Evolutionary conservation across 2,888 invertebrate species (phyloP).

Genomic region (Crepidodera aurea): DNA sequence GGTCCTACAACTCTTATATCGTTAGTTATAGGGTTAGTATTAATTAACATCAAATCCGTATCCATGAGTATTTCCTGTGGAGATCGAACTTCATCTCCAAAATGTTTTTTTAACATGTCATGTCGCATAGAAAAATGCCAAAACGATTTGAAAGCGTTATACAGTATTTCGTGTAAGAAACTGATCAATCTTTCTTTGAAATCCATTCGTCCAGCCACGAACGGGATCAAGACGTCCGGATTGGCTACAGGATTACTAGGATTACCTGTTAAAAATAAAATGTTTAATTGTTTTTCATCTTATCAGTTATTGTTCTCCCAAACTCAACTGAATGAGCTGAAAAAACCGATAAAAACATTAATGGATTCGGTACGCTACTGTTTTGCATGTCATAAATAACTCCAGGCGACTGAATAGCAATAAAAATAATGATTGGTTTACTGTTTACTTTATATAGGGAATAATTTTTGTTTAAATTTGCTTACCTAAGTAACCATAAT

Average conservation of each 20-base stretch:
- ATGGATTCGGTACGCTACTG: too few relatives aligned
- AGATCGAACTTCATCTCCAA: conserved; percentile 12
- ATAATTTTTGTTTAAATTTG: too few relatives aligned
- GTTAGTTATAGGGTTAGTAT: conserved; percentile 28
- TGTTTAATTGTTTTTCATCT: too few relatives aligned
- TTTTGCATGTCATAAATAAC: too few relatives aligned
- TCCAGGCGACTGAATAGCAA: too few relatives aligned
- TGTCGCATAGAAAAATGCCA: neutral
- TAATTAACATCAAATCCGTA: conserved; percentile 30
- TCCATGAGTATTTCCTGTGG: conserved; percentile 16
- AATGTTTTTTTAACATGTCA: conserved; percentile 20
- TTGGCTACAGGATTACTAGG: conserved; percentile 39
- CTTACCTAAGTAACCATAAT: conserved; percentile 1
- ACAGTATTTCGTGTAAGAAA: conserved; percentile 5
- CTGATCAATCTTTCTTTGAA: conserved; percentile 36
- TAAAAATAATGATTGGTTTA: too few relatives aligned
- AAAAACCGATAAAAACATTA: too few relatives aligned
- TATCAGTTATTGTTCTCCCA: too few relatives aligned
- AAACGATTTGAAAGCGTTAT: neutral
- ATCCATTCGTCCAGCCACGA: conserved; percentile 15
- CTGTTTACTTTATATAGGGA: too few relatives aligned
- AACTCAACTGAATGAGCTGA: too few relatives aligned
- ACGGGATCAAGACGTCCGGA: conserved; percentile 42
- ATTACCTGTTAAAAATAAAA: conserved; percentile 32
- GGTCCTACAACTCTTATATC: conserved; percentile 31